Evolutionary conservation across 2,113 vertebrate genomes (phyloP).

Genomic region (Actenoides lindsayi): DNA sequence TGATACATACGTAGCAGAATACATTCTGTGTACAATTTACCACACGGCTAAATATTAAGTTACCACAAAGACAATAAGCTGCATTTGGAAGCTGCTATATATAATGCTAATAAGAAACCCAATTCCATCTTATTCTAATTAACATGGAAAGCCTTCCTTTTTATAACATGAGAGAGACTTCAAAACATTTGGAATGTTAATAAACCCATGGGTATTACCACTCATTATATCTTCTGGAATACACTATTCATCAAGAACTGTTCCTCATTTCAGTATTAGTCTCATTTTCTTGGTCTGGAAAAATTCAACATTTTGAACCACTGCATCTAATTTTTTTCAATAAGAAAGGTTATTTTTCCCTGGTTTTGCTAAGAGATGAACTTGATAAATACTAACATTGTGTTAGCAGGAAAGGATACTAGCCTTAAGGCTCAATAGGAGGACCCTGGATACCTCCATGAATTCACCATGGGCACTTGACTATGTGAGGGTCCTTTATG

Average conservation of each 20-base stretch:
- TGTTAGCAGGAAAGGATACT: neutral
- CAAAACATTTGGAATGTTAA: slow-evolving; percentile 9
- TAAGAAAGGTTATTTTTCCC: neutral
- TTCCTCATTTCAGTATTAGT: neutral
- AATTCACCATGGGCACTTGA: neutral
- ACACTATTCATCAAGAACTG: neutral
- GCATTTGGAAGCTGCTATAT: neutral
- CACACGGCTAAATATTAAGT: neutral
- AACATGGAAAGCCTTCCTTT: neutral
- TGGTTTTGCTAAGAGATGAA: neutral
- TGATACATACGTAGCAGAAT: neutral
- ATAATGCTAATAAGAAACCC: neutral
- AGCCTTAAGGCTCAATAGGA: neutral
- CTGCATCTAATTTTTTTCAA: neutral
- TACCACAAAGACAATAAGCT: neutral
- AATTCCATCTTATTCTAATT: slow-evolving; percentile 3
- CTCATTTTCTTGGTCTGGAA: neutral
- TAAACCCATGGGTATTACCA: neutral
- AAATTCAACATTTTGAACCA: neutral
- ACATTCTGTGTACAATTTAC: neutral
- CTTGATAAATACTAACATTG: neutral
- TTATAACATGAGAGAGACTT: neutral
- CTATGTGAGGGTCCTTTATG: neutral
- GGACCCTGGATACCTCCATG: neutral
- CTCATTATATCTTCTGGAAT: neutral